Conservation (phyloP, 2,888 invertebrate species). For the Yponomeuta plumbellus region DNA sequence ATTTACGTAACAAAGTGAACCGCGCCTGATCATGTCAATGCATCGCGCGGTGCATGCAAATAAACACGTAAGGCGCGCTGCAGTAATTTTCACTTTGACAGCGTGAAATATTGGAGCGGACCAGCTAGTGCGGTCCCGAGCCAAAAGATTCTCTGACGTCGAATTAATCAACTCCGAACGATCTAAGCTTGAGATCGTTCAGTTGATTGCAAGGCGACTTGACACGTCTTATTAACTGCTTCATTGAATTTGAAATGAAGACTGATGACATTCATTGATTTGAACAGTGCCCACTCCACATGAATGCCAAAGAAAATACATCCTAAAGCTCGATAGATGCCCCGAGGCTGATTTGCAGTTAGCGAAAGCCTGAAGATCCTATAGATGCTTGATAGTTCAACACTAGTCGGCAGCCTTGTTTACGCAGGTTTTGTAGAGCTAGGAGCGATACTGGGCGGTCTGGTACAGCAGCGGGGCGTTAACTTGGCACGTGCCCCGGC, state of each 20-base stretch:
- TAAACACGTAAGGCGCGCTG: constrained; percentile 23
- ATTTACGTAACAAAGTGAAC: constrained; percentile 33
- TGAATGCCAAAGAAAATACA: not conserved
- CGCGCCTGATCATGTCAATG: constrained; percentile 32
- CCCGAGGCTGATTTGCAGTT: too few relatives aligned
- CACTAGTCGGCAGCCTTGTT: not conserved
- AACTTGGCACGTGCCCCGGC: constrained; percentile 23
- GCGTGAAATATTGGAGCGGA: constrained; percentile 43
- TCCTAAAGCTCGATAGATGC: too few relatives aligned
- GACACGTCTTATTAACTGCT: not conserved
- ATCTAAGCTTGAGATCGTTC: constrained; percentile 4
- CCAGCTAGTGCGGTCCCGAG: constrained; percentile 23
- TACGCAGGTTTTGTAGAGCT: not conserved
- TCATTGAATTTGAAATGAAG: not conserved
- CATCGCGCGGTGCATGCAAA: constrained; percentile 29
- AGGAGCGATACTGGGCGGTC: not conserved
- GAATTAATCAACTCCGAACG: constrained; percentile 16
- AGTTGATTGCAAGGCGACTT: not conserved
- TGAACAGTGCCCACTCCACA: not conserved
- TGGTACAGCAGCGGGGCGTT: constrained; percentile 14
- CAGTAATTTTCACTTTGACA: constrained; percentile 42
- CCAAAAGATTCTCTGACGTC: constrained; percentile 10
- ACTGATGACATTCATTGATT: not conserved
- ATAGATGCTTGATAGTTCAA: not conserved
- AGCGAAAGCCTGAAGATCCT: too few relatives aligned